Percentiles rank a stretch among this genome's conserved stretches.
These are phyloP conservation scores for Chloebia gouldiae DNA, from an alignment of 2,113 vertebrate species.

Conservation along the genomic window DNA sequence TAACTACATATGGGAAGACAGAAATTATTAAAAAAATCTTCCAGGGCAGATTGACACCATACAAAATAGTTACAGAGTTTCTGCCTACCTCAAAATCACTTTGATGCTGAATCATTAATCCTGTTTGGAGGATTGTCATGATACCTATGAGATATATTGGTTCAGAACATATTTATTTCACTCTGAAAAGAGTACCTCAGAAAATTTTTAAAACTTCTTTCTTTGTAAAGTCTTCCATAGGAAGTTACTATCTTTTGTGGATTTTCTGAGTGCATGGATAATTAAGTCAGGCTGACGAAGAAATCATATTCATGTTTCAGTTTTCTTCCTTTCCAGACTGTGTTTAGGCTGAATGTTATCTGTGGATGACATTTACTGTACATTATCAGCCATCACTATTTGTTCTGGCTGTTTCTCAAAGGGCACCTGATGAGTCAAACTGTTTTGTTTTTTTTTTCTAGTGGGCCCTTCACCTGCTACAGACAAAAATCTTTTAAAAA, in stretches of 20 bases:
- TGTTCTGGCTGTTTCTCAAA: slow-evolving; percentile 57
- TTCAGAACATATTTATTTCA: background rate
- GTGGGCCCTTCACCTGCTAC: background rate
- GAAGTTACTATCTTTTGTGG: background rate
- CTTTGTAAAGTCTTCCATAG: background rate
- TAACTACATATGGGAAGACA: background rate
- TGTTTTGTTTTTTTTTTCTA: slow-evolving; percentile 3
- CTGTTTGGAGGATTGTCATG: background rate
- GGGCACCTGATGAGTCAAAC: slow-evolving; percentile 8
- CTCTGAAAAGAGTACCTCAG: background rate
- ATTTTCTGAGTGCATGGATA: background rate
- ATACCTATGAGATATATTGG: background rate
- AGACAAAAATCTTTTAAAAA: background rate
- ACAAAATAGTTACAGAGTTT: background rate
- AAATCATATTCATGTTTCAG: background rate
- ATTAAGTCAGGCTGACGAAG: background rate
- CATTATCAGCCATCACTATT: slow-evolving; percentile 38
- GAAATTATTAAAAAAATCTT: background rate
- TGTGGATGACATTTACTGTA: background rate
- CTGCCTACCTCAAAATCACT: background rate
- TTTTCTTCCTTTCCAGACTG: background rate
- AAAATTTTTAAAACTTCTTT: background rate
- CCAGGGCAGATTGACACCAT: background rate
- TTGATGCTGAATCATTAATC: background rate
- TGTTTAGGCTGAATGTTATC: background rate